phyloP scores from a whole-genome alignment of 2,113 vertebrate species.

The Perccottus glenii region DNA sequence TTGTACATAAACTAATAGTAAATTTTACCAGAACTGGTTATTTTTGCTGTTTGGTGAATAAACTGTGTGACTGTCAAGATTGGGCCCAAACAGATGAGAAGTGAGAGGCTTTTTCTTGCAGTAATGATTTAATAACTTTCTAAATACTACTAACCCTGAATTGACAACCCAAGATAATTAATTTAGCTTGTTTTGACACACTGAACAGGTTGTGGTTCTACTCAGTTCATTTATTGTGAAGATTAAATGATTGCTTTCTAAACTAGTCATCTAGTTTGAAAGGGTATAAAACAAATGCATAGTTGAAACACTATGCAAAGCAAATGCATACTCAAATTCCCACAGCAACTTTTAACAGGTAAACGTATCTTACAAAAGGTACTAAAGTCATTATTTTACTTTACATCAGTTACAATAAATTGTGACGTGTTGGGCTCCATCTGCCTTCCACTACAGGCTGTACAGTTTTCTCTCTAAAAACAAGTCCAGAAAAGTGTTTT shows the following conservation, averaged over 20 bases:
- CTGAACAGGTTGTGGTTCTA: conserved; percentile 1
- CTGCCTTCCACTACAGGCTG: conserved; percentile 17
- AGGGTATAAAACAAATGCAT: conserved; percentile 70
- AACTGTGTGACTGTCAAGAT: no score
- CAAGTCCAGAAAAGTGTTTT: not conserved
- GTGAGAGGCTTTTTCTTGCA: no score
- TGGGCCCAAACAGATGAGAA: no score
- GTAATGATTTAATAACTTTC: no score
- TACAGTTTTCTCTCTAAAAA: conserved; percentile 20
- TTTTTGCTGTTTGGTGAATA: no score
- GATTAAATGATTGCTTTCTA: conserved; percentile 38
- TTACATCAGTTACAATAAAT: conserved; percentile 28
- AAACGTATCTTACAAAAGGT: conserved; percentile 45
- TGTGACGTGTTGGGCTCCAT: conserved; percentile 12
- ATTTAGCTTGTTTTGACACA: not conserved
- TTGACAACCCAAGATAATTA: no score
- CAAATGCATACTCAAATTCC: conserved; percentile 18
- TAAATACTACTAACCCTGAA: no score
- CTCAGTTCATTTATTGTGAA: conserved; percentile 62
- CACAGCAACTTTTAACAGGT: conserved; percentile 43
- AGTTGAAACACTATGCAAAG: conserved; percentile 52
- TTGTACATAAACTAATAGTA: no score
- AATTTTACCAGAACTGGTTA: no score
- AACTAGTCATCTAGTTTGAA: conserved; percentile 59
- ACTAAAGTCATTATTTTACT: conserved; percentile 8